phyloP scores from a whole-genome alignment of 2,113 vertebrate genomes.

The Xerus inauris region DNA sequence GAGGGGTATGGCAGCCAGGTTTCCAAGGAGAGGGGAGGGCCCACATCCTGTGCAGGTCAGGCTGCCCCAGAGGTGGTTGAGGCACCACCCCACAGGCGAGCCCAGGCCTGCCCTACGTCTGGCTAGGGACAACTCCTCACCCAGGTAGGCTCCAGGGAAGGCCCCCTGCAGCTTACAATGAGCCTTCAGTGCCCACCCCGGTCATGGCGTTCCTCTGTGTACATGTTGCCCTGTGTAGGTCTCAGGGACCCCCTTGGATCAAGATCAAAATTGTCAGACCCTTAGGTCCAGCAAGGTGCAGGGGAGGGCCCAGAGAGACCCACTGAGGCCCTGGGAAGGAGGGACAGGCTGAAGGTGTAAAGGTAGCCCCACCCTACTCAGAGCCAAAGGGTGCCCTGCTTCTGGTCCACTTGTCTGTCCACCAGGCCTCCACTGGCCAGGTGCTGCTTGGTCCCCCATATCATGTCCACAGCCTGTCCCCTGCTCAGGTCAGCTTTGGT shows the following conservation, averaged over 20 bases:
- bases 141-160: not conserved
- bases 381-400: not conserved
- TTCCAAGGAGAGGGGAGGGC: not conserved
- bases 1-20: not conserved
- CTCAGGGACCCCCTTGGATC: not conserved
- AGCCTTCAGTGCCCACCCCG: not conserved
- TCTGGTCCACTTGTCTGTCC: not conserved
- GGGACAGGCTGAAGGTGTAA: not conserved
- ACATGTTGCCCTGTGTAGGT: fast-evolving
- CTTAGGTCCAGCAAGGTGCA: not conserved
- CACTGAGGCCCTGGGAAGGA: not conserved
- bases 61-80: not conserved
- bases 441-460: not conserved
- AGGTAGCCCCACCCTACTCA: too few species aligned
- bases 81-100: not conserved
- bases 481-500: not conserved
- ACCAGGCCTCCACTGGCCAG: not conserved
- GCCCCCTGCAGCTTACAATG: not conserved
- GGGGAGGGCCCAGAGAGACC: not conserved
- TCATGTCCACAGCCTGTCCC: too few species aligned
- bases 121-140: not conserved
- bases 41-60: not conserved
- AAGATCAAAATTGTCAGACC: not conserved
- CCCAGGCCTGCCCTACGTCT: constrained; percentile 42
- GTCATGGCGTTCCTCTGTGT: not conserved